Conservation (phyloP, 2,113 vertebrate species). For the Ranitomeya variabilis region DNA sequence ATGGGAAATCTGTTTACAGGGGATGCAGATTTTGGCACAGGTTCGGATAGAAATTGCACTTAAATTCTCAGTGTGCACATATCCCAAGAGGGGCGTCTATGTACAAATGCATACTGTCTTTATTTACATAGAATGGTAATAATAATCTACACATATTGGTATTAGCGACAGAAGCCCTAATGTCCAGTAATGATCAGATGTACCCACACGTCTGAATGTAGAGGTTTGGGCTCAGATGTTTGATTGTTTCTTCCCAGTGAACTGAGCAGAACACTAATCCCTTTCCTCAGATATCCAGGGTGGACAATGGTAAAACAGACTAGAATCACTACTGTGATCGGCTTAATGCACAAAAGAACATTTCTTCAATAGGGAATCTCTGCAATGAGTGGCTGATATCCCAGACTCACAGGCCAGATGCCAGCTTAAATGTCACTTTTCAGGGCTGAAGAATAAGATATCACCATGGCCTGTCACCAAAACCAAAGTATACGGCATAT, state of each 20-base stretch:
- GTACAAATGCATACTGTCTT: too few species aligned
- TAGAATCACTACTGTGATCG: not conserved
- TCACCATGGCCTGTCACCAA: not conserved
- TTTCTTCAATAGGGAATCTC: not conserved
- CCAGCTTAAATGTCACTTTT: not conserved
- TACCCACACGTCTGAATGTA: not conserved
- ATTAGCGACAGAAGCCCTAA: not conserved
- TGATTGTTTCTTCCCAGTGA: not conserved
- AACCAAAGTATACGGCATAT: too few species aligned
- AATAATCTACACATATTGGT: not conserved
- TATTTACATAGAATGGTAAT: too few species aligned
- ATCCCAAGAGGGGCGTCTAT: too few species aligned
- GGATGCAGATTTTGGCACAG: too few species aligned
- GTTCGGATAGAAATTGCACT: too few species aligned
- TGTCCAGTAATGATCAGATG: not conserved
- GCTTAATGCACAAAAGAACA: slow-evolving; percentile 1
- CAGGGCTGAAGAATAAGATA: not conserved
- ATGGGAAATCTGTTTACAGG: too few species aligned
- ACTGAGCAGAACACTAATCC: not conserved
- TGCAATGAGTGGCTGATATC: not conserved
- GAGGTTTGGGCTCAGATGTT: slow-evolving; percentile 7
- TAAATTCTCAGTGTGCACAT: too few species aligned
- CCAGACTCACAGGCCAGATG: slow-evolving; percentile 9
- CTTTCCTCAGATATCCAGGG: not conserved
- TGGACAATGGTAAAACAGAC: not conserved